Base-by-base conservation (phyloP, 1,140 invertebrate species). In the Nixonia krombeini region DNA sequence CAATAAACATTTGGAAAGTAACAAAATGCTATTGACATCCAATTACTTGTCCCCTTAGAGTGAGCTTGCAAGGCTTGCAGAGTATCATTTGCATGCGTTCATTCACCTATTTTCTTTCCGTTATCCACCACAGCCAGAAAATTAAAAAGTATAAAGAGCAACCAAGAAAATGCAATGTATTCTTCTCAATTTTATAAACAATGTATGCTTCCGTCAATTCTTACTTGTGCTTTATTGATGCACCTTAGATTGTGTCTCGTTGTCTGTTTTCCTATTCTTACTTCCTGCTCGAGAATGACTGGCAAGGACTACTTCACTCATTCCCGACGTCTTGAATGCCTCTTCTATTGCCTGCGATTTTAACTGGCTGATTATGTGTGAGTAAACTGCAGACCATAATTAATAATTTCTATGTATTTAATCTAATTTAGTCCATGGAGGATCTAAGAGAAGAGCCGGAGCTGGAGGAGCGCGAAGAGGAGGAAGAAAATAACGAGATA, bases 371-470 rank as follows among this genome's bases (percentile, higher is more conserved):
- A 15, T 10, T 26, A 1, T 7, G 4, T 7, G 7, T 16, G 7
- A 2, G 0, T 13, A 12, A 40, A 2, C 0, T 8, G 26, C 31
- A 13, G 2, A 25, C 26, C 31, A 41, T 38, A n/a, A 15, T 1
- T 10, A 12, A 18, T 6, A 6, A 29, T 41, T 25, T 18, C 2
- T 10, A 12, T 10, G 37, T 52, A 51, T 41, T 6, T 25, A 10
- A 0, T 38, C 21, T 21, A 21, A 21, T 4, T 12, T 51, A 85
- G 83, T 84, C 83, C 8, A 85, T 85, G 82, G 83, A 84, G 40
- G 82, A 85, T 66, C 62, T 89, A 15, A 80, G 67, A 16, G 85
- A 86, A 25, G 87, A 88, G 53, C 80, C 83, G 6, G 87, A 88
- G 67, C 55, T 84, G 5, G 83, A 83, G 55, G 81, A 87, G 66